phyloP scores from a whole-genome alignment of 2,113 vertebrate species.

The Gopherus evgoodei region DNA sequence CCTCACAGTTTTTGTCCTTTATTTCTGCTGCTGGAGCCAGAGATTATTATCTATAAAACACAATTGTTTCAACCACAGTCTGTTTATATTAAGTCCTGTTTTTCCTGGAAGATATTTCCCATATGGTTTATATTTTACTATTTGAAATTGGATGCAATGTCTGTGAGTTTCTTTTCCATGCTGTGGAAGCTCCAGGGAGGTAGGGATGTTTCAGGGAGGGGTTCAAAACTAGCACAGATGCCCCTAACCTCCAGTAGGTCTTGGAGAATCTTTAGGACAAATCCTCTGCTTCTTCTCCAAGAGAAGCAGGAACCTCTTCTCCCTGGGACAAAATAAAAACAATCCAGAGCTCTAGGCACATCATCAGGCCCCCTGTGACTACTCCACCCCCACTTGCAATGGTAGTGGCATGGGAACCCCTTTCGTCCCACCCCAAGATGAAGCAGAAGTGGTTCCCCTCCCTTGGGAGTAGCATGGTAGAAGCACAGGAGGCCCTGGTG shows the following conservation, averaged over 20 bases:
- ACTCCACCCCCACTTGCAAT: background rate
- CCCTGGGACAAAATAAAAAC: background rate
- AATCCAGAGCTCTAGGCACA: background rate
- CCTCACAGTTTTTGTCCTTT: constrained; percentile 51
- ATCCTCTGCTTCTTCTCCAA: background rate
- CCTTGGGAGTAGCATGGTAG: background rate
- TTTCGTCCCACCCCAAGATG: background rate
- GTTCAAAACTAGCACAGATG: background rate
- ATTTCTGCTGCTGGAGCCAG: constrained; percentile 57
- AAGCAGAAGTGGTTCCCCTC: background rate
- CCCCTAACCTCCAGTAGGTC: background rate
- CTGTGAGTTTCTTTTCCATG: constrained; percentile 32
- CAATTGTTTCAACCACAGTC: constrained; percentile 44
- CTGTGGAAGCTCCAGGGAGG: background rate
- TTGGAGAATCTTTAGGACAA: background rate
- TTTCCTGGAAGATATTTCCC: constrained; percentile 43
- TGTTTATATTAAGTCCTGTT: constrained; percentile 41
- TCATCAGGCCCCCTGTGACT: background rate
- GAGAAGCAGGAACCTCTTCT: background rate
- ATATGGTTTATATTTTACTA: constrained; percentile 13
- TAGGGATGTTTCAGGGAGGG: background rate
- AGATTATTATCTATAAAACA: constrained; percentile 55
- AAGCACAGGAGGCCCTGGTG: background rate
- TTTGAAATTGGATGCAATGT: constrained; percentile 42
- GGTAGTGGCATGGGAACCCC: background rate